Percentiles rank a stretch among this genome's conserved stretches.
Conservation (phyloP, 1,140 invertebrate genomes). For the Dufourea novaeangliae region DNA sequence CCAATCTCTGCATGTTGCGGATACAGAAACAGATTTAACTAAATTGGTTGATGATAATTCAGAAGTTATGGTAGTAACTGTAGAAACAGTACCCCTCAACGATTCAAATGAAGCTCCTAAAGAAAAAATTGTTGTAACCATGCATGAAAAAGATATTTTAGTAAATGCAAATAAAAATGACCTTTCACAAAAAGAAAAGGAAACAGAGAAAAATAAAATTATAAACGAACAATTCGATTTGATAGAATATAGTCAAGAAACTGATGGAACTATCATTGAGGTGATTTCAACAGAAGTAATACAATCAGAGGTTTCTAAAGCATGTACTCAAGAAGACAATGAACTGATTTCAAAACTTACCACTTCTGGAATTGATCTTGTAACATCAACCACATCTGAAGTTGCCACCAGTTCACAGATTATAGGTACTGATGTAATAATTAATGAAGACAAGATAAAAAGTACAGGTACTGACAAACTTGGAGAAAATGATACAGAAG, state of each 20-base stretch:
- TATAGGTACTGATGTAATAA: not conserved
- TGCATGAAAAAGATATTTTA: conserved; percentile 41
- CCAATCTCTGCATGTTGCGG: conserved; percentile 24
- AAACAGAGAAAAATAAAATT: conserved; percentile 21
- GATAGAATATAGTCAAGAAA: conserved; percentile 56
- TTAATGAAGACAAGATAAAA: not conserved
- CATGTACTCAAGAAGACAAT: conserved; percentile 1
- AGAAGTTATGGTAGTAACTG: conserved; percentile 60
- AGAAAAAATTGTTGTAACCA: conserved; percentile 40
- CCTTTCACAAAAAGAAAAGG: not conserved
- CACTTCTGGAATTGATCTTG: not conserved
- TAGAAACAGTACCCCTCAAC: conserved; percentile 56
- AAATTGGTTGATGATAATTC: conserved; percentile 40
- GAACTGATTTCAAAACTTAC: not conserved
- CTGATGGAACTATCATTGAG: conserved; percentile 52
- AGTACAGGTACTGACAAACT: not conserved
- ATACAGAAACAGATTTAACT: conserved; percentile 49
- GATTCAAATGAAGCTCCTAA: conserved; percentile 15
- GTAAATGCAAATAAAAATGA: conserved; percentile 11
- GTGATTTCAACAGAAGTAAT: conserved; percentile 51
- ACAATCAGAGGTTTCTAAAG: conserved; percentile 26
- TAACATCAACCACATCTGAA: conserved; percentile 1
- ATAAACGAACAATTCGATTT: conserved; percentile 52
- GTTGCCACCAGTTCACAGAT: not conserved
- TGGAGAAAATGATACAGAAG: not conserved